Conservation (phyloP, 2,888 invertebrate species). For the Scaptomyza reducta region DNA sequence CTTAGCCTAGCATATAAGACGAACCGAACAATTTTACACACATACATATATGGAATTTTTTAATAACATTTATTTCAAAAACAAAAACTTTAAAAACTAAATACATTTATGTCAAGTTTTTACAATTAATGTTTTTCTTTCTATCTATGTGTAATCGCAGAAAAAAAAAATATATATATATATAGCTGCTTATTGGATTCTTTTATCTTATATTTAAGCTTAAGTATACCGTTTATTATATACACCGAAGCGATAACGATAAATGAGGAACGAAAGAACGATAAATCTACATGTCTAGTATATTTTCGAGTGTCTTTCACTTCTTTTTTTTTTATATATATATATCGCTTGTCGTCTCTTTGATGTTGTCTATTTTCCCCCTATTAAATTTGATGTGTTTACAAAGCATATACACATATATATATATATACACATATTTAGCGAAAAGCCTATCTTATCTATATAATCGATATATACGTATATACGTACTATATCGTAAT, state of each 20-base stretch:
- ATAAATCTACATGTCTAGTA: slow-evolving; percentile 2
- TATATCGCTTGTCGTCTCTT: slow-evolving; percentile 1
- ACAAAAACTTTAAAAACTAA: background rate
- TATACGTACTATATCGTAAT: slow-evolving; percentile 20
- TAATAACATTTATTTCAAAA: slow-evolving; percentile 17
- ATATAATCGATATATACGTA: slow-evolving; percentile 9
- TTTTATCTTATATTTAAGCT: slow-evolving; percentile 1
- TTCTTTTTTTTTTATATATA: background rate
- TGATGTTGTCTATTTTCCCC: background rate
- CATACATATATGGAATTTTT: slow-evolving; percentile 5
- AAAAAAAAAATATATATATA: background rate
- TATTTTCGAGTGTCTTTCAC: slow-evolving; percentile 3
- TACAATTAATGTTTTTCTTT: slow-evolving; percentile 19
- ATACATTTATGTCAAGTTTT: slow-evolving; percentile 9
- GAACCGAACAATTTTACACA: slow-evolving; percentile 4
- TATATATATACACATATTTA: slow-evolving; percentile 12
- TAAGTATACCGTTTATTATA: slow-evolving; percentile 12
- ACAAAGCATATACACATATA: slow-evolving; percentile 10
- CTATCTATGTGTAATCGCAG: slow-evolving; percentile 18
- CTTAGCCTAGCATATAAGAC: slow-evolving; percentile 20
- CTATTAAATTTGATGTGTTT: slow-evolving; percentile 25
- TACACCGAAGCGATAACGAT: slow-evolving; percentile 19
- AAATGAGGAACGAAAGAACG: slow-evolving; percentile 2
- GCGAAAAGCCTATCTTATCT: slow-evolving; percentile 1
- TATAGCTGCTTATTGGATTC: slow-evolving; percentile 10